Base-by-base conservation (phyloP, 2,113 vertebrate genomes). In the Castor canadensis region DNA sequence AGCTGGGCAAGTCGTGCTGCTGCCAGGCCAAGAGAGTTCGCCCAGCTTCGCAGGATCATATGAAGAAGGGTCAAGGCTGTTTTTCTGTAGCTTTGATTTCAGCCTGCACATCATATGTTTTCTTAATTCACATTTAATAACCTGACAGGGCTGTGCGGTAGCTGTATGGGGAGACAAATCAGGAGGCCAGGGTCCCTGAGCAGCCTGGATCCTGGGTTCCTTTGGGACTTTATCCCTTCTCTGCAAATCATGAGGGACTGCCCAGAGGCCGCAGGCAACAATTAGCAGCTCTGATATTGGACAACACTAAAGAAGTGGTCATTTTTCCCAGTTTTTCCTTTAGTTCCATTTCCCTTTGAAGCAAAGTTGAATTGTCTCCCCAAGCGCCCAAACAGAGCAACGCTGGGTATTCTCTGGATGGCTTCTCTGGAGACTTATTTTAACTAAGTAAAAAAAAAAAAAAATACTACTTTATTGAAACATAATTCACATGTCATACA, bases 81-180 rank as follows among this genome's bases (percentile, higher is more conserved):
- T 92, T 95, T 90, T 77, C 96, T 64, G 0, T 58, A 75, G 93
- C 96, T 95, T 88, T 58, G 66, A 91, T 90, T 92, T 93, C 12
- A 0, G 94, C 88, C 20, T 77, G 85, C 89, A 81, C 62, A 43
- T 52, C 93, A 94, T 67, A 75, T 12, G 1, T 75, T 91, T 95
- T 95, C 95, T 88, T 90, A 93, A 93, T 97, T 92, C 86, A 84
- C 95, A 92, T 88, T 85, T 95, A 94, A 96, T 97, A 90, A 77
- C 77, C 54, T 60, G 12, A 38, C 54, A 26, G 24, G 43, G 79
- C 79, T 60, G 49, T 66, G 28, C 0, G 0, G 79, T 11, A 22
- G 64, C 87, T 19, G 11, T 40, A 62, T 80, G 56, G 32, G 24
- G 13, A 84, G 38, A 69, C 47, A 43, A 54, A 86, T 58, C 11